These are phyloP conservation scores for Falco concolor DNA, from an alignment of 2,797 vertebrate genomes.

Conservation along the genomic window DNA sequence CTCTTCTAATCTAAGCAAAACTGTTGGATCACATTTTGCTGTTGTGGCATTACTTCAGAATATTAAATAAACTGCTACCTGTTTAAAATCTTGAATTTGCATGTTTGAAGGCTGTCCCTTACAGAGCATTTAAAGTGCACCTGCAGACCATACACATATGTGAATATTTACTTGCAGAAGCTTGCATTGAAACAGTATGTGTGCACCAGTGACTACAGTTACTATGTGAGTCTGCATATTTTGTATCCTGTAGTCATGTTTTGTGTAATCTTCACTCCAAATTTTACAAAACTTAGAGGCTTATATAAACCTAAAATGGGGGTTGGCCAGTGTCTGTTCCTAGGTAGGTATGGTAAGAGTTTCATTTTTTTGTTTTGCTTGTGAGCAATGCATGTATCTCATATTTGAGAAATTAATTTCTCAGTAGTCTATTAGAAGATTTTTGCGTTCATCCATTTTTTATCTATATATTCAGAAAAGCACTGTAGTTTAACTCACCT, in stretches of 20 bases:
- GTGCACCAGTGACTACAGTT: not conserved
- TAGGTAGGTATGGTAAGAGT: not conserved
- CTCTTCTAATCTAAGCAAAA: slow-evolving; percentile 61
- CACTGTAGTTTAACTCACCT: not conserved
- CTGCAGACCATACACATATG: not conserved
- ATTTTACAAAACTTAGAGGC: not conserved
- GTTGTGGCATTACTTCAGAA: not conserved
- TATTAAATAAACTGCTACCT: slow-evolving; percentile 19
- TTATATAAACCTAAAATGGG: not conserved
- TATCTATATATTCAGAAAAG: not conserved
- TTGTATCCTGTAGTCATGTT: not conserved
- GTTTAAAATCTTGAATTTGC: not conserved
- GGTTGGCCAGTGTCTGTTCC: not conserved
- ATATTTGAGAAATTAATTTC: not conserved
- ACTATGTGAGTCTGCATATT: not conserved
- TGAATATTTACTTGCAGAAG: not conserved
- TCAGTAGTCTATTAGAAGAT: not conserved
- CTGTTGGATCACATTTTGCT: slow-evolving; percentile 33
- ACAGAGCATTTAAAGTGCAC: not conserved
- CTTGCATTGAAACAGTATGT: not conserved
- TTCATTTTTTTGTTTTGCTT: not conserved
- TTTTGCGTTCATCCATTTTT: not conserved
- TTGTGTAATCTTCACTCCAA: not conserved
- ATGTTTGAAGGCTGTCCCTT: not conserved
- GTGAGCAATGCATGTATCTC: not conserved